A percentile compares a stretch with the other conserved stretches of the same genome.
These are phyloP conservation scores for Glossophaga mutica DNA, from an alignment of 2,797 vertebrate genomes.

Conservation along the genomic window DNA sequence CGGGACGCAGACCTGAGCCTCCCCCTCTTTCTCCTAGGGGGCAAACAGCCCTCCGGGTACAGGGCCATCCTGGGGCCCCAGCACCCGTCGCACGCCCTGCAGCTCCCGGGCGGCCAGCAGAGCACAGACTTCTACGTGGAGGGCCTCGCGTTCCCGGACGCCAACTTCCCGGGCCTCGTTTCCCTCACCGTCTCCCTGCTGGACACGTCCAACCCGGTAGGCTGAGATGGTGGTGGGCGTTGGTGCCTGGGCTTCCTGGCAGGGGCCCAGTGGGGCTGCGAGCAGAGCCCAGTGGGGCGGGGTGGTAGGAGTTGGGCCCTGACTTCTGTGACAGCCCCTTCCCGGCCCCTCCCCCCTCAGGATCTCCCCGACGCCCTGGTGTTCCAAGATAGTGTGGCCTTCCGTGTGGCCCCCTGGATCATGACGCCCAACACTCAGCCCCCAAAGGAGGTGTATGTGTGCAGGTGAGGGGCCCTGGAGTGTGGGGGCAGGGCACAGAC, in stretches of 20 bases:
- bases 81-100: slow-evolving; percentile 82
- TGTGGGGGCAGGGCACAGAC: fast-evolving
- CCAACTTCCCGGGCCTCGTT: slow-evolving; percentile 87
- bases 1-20: background rate
- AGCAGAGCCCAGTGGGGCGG: background rate
- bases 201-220: slow-evolving; percentile 82
- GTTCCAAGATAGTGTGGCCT: slow-evolving; percentile 90
- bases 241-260: background rate
- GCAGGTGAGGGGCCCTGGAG: slow-evolving; percentile 80
- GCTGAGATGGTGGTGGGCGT: fast-evolving
- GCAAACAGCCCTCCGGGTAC: slow-evolving; percentile 52
- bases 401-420: slow-evolving; percentile 93
- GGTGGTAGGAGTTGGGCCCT: fast-evolving
- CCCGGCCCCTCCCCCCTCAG: slow-evolving; percentile 62
- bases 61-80: slow-evolving; percentile 82
- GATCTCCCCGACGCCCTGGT: slow-evolving; percentile 84
- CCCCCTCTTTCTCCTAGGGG: slow-evolving; percentile 36
- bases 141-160: slow-evolving; percentile 89
- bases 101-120: slow-evolving; percentile 72
- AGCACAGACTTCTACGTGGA: slow-evolving; percentile 88
- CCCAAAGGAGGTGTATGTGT: slow-evolving; percentile 90
- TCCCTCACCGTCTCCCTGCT: slow-evolving; percentile 87
- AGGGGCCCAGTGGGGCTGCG: fast-evolving
- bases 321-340: fast-evolving
- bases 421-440: slow-evolving; percentile 94